These are phyloP conservation scores for Muricea muricata DNA, from an alignment of 92 coral and sea anemone genomes.

Conservation along the genomic window DNA sequence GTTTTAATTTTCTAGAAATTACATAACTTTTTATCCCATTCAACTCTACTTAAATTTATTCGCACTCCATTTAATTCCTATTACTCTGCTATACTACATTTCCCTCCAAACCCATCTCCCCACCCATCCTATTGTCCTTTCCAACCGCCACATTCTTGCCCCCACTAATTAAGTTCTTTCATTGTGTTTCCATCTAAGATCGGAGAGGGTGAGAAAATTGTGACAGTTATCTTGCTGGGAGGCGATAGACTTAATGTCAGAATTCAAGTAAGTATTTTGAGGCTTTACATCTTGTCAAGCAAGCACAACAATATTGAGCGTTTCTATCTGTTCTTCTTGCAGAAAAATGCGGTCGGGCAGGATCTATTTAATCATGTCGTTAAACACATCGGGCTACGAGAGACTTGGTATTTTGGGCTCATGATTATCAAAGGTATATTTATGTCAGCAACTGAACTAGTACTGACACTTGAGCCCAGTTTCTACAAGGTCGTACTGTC, in stretches of 20 bases:
- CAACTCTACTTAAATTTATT: neutral
- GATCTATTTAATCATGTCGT: constrained; percentile 87
- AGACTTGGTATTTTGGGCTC: constrained; percentile 92
- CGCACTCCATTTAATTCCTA: too few relatives aligned
- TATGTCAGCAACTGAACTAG: too few relatives aligned
- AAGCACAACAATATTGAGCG: neutral
- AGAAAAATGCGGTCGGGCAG: constrained; percentile 93
- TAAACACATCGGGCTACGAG: constrained; percentile 91
- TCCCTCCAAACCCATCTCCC: too few relatives aligned
- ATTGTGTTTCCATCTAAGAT: constrained; percentile 59
- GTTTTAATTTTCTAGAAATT: too few relatives aligned
- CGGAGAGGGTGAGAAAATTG: constrained; percentile 98
- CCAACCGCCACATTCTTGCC: too few relatives aligned
- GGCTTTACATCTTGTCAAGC: neutral
- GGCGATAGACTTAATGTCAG: constrained; percentile 97
- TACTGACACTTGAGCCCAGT: too few relatives aligned
- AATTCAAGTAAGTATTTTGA: constrained; percentile 73
- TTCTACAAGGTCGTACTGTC: too few relatives aligned
- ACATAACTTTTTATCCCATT: too few relatives aligned
- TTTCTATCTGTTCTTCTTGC: neutral
- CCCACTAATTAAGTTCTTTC: neutral
- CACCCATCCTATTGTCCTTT: too few relatives aligned
- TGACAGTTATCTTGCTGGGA: constrained; percentile 90
- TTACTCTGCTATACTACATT: too few relatives aligned
- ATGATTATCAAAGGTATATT: constrained; percentile 98